Percentiles rank a stretch among this genome's conserved stretches.
These are phyloP conservation scores for Charaxes varanes DNA, from an alignment of 1,140 invertebrate species.

Conservation along the genomic window DNA sequence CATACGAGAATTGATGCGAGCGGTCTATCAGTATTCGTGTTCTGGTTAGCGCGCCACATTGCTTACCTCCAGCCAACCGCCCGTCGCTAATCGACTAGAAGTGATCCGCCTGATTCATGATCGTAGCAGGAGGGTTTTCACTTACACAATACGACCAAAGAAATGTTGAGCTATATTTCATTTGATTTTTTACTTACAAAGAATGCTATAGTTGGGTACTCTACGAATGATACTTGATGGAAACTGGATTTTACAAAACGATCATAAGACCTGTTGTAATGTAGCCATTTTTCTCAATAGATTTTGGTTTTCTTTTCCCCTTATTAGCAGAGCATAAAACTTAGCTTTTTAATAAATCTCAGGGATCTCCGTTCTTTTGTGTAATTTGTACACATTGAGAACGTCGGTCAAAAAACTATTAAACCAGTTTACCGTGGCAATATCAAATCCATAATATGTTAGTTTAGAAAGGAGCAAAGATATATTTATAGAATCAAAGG, in stretches of 20 bases:
- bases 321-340: too few species aligned
- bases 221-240: too few species aligned
- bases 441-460: slow-evolving; percentile 7
- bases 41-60: slow-evolving; percentile 56
- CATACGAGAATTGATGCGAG: slow-evolving; percentile 21
- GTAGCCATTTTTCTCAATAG: too few species aligned
- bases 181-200: too few species aligned
- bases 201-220: too few species aligned
- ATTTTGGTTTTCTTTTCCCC: too few species aligned
- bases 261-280: too few species aligned
- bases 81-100: slow-evolving; percentile 62
- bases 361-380: neutral
- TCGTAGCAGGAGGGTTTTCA: slow-evolving; percentile 12
- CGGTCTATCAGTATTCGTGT: slow-evolving; percentile 52
- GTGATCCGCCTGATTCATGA: slow-evolving; percentile 61
- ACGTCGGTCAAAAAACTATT: slow-evolving; percentile 2
- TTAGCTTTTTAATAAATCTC: too few species aligned
- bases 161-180: too few species aligned
- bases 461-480: slow-evolving; percentile 8
- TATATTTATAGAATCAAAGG: slow-evolving; percentile 7
- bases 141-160: too few species aligned
- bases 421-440: slow-evolving; percentile 2
- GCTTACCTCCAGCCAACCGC: slow-evolving; percentile 28
- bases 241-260: too few species aligned
- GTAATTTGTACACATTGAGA: slow-evolving; percentile 1